These are phyloP conservation scores for Plagodis dolabraria DNA, from an alignment of 2,888 invertebrate genomes.

Conservation along the genomic window DNA sequence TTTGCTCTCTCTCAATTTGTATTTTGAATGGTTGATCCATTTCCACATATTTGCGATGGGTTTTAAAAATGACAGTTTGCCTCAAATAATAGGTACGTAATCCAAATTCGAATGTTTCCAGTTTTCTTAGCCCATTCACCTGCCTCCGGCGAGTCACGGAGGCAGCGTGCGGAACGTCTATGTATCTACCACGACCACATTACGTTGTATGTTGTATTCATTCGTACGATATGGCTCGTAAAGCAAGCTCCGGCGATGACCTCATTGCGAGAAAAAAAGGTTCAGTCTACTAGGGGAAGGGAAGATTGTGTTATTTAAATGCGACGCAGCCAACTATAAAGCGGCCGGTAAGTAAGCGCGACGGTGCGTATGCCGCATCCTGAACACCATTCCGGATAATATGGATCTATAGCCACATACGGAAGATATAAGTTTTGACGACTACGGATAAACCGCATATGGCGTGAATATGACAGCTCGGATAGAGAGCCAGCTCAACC, in stretches of 20 bases:
- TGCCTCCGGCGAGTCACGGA: constrained; percentile 57
- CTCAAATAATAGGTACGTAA: constrained; percentile 16
- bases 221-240: constrained; percentile 64
- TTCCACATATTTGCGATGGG: not conserved
- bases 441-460: constrained; percentile 64
- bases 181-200: constrained; percentile 55
- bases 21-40: not conserved
- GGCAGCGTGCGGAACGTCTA: constrained; percentile 59
- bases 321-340: constrained; percentile 53
- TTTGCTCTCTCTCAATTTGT: not conserved
- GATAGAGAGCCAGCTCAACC: constrained; percentile 60
- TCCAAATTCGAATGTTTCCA: constrained; percentile 51
- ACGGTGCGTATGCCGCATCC: constrained; percentile 48
- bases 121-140: constrained; percentile 53
- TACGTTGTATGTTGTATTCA: constrained; percentile 56
- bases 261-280: constrained; percentile 71
- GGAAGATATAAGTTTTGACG: constrained; percentile 42
- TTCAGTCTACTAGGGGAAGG: constrained; percentile 47
- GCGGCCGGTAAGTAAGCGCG: constrained; percentile 44
- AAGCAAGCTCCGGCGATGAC: constrained; percentile 66
- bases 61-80: not conserved
- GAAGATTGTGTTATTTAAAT: constrained; percentile 52
- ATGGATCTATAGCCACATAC: constrained; percentile 53
- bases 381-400: constrained; percentile 45
- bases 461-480: constrained; percentile 56